Evolutionary conservation across 2,797 vertebrate species (phyloP).

Genomic region (Thaleichthys pacificus): DNA sequence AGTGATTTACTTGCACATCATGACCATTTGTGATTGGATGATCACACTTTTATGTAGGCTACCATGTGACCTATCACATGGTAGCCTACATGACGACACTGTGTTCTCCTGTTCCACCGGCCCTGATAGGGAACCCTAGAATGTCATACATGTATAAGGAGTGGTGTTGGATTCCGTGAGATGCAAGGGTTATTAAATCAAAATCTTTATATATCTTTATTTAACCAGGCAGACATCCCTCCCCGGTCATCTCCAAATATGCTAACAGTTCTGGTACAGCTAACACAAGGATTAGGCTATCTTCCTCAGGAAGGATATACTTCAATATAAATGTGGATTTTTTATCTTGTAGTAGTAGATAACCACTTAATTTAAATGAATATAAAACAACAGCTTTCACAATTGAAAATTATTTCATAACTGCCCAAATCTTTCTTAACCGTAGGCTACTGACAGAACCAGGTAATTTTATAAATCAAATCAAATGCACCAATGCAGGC

Average conservation of each 20-base stretch:
- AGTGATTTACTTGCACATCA: conserved; percentile 60
- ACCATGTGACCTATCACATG: conserved; percentile 64
- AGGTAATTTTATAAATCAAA: too few species aligned
- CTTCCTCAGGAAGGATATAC: neutral
- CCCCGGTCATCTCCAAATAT: conserved; percentile 20
- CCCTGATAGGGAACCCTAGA: conserved; percentile 39
- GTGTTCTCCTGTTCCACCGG: conserved; percentile 56
- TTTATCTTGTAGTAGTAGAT: neutral
- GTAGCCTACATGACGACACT: conserved; percentile 50
- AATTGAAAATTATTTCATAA: too few species aligned
- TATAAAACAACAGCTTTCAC: neutral
- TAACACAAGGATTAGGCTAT: neutral
- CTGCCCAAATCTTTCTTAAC: too few species aligned
- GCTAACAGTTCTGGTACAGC: neutral
- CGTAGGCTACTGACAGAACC: too few species aligned
- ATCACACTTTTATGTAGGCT: conserved; percentile 51
- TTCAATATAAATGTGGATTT: neutral
- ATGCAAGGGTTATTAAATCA: conserved; percentile 30
- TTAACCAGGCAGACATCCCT: conserved; percentile 16
- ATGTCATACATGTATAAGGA: conserved; percentile 36
- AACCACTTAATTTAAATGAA: neutral
- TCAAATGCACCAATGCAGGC: too few species aligned
- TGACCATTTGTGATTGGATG: conserved; percentile 49
- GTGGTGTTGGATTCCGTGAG: conserved; percentile 33
- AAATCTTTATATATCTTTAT: conserved; percentile 43